Evolutionary conservation across 2,888 invertebrate species (phyloP), one percentile per base, ranked within the genome.

Genomic region (Eupithecia insigniata): DNA sequence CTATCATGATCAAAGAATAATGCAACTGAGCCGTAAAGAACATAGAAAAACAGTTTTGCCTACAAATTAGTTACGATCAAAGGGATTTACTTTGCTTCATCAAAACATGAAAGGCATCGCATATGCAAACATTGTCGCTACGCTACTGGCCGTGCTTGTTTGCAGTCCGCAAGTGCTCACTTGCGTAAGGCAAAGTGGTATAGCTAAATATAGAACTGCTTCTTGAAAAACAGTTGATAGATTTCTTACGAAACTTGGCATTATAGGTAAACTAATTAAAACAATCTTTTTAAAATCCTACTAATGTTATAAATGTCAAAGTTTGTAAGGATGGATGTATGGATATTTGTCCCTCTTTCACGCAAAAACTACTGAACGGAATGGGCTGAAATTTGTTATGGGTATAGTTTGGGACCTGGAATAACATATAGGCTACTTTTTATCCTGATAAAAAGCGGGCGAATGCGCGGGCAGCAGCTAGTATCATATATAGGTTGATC

Each of bases 71-170:
- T 18, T 36, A 22, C 36, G 66, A 46, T 72, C 55, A 70, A 66
- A 70, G 67, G 39, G 62, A 70, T 60, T 67, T 67, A 30, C 43
- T n/a, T 69, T 67, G 34, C 43, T n/a, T 69, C 32, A 67, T 67
- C 69, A 62, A 70, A 70, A 64, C 67, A 70, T 36, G 66, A 62
- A 65, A 70, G 28, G 26, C 43, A 69, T 71, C 55, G 39, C n/a
- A 66, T 30, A 74, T 74, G 68, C 74, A 68, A 71, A 71, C 71
- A 69, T 61, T 71, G 73, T 71, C 71, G 62, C 55, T 26, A 14
- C 22, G 22, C 12, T 55, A 62, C 61, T 18, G 51, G 39, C 28
- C 7, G 22, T 7, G 34, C 71, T 66, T 66, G 71, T 68, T 71
- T 73, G 73, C 60, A 71, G 68, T 68, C 55, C 32, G 51, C 66